Evolutionary conservation across 2,888 invertebrate genomes (phyloP), one percentile per base, ranked within the genome.

Genomic region (Noctua comes): DNA sequence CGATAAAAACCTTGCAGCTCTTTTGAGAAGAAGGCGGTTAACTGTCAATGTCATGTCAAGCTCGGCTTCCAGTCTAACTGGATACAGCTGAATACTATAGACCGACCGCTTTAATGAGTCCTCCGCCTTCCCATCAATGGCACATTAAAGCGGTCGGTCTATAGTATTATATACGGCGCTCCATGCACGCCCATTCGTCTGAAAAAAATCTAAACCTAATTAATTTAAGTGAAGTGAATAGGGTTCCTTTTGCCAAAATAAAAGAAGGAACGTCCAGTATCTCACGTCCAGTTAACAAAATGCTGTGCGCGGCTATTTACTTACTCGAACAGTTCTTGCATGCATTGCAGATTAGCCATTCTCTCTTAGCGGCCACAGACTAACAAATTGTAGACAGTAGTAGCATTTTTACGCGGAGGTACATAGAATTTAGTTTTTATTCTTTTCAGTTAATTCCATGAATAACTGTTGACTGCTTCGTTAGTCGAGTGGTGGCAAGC

Each of bases 251-350:
- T 73, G n/a, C n/a, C 0, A 1, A 54, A 74, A 81, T 73, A 76
- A 86, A 87, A 62, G 40, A 54, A 16, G 13, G 0, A 68, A 71
- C 46, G 68, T 68, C 8, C 72, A 72, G 70, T 59, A 40, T 73
- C 77, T 74, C 77, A 66, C 85, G 71, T 76, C 27, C 70, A 43
- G 65, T 62, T 57, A 88, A 87, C 91, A 88, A 91, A 91, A 90
- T 88, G 86, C 88, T 71, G 73, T 59, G 65, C 72, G 80, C 85
- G 31, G 74, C 90, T 90, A 88, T 89, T 92, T 90, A 90, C 89
- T 91, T 89, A 86, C 89, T 88, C 92, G 92, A 93, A 92, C 91
- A 93, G 91, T 93, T 93, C 91, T 90, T 91, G 92, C 92, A 90
- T 93, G 92, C 93, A 92, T 91, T 92, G 86, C 85, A 88, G 92